Evolutionary conservation across 2,113 vertebrate genomes (phyloP), one percentile per base, ranked within the genome.

Genomic region (Phycodurus eques): DNA sequence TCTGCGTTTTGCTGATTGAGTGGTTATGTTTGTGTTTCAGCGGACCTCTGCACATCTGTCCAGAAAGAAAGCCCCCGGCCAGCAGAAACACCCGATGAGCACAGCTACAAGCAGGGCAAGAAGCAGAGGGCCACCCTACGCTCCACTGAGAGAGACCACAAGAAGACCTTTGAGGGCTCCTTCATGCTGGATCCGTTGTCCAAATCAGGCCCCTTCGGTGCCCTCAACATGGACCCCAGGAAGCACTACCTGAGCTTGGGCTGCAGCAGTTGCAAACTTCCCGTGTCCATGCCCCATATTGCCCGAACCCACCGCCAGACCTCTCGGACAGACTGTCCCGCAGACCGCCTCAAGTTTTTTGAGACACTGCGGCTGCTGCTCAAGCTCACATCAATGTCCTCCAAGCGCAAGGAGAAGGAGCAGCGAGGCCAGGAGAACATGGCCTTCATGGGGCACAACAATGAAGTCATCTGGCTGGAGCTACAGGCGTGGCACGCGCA

Each of bases 391-490:
- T 98, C 98, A 88, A 96, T 99, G 91, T 99, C 97, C 0, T 99
- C 98, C 4, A 99, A 99, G 92, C 98, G 96, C 92, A 99, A 99
- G 90, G 98, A 99, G 90, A 95, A 96, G 86, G 97, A 99, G 84
- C 98, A 99, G 84, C 94, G 96, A 43, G 95, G 96, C 46, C 94
- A 95, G 74, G 97, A 99, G 79, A 98, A 92, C 86, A 96, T 94
- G 0, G 94, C 95, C 75, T 94, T 93, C 72, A 94, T 96, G 88
- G 96, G 95, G 84, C 93, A 96, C 82, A 98, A 97, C 91, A 98
- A 97, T 2, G 98, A 99, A 82, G 93, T 99, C 33, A 97, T 99
- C 82, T 99, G 98, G 98, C 88, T 99, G 78, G 98, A 99, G 88
- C 93, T 99, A 42, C 98, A 99, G 84, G 98, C 98, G 31, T 99